A percentile compares a stretch with the other conserved stretches of the same genome.
phyloP scores from a whole-genome alignment of 2,888 invertebrate species.

The Helleia helle region DNA sequence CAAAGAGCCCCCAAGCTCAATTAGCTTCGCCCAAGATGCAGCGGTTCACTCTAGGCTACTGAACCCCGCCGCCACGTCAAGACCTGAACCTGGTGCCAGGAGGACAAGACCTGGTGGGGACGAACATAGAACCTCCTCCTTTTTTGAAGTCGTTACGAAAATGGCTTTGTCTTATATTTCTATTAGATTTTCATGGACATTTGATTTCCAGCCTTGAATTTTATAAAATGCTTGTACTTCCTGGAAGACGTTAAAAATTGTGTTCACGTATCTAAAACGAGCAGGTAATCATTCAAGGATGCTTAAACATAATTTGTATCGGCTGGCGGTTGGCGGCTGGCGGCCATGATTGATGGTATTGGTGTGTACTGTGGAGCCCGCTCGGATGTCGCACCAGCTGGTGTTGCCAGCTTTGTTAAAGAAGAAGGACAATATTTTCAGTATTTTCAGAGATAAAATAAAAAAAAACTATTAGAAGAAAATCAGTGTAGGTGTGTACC shows the following conservation, averaged over 20 bases:
- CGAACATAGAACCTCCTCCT: too few relatives aligned
- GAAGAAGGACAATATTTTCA: background rate
- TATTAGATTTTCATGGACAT: too few relatives aligned
- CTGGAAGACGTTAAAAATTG: constrained; percentile 3
- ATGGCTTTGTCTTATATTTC: too few relatives aligned
- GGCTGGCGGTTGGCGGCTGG: constrained; percentile 9
- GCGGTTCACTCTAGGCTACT: too few relatives aligned
- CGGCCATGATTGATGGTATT: constrained; percentile 27
- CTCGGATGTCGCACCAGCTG: constrained; percentile 13
- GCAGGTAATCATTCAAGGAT: constrained; percentile 17
- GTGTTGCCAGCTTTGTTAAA: constrained; percentile 1
- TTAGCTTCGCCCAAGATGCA: too few relatives aligned
- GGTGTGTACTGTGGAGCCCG: constrained; percentile 14
- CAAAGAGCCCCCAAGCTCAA: too few relatives aligned
- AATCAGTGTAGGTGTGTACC: too few relatives aligned
- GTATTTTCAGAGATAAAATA: background rate
- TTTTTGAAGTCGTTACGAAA: too few relatives aligned
- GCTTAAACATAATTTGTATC: constrained; percentile 23
- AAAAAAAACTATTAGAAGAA: too few relatives aligned
- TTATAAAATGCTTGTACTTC: background rate
- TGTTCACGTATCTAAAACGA: constrained; percentile 15
- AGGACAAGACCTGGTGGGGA: too few relatives aligned
- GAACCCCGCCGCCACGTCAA: too few relatives aligned
- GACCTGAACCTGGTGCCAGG: too few relatives aligned
- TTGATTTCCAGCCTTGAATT: background rate